A percentile compares a stretch with the other conserved stretches of the same genome.
Conservation (phyloP, 23 tunicate genomes). For the Halocynthia roretzi region DNA sequence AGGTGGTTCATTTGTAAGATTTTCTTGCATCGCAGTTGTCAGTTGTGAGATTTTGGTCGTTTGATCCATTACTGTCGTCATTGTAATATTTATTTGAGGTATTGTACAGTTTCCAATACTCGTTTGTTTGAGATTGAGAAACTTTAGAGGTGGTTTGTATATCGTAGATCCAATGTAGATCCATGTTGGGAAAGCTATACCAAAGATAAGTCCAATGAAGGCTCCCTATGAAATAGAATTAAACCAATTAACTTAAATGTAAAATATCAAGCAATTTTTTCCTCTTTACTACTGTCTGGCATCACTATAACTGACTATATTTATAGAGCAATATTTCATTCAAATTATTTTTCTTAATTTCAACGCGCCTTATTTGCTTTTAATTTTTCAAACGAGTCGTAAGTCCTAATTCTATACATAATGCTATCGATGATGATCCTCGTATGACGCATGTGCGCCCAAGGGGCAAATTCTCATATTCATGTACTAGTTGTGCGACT, state of each 20-base stretch:
- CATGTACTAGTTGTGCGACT: too few species aligned
- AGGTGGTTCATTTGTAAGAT: constrained; percentile 14
- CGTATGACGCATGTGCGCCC: too few species aligned
- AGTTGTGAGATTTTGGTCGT: not conserved
- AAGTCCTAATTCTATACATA: too few species aligned
- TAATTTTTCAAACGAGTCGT: constrained; percentile 20
- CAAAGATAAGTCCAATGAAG: constrained; percentile 2
- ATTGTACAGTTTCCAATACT: not conserved
- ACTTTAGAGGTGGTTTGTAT: constrained; percentile 1
- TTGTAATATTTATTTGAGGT: not conserved
- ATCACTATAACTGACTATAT: too few species aligned
- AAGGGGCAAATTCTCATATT: too few species aligned
- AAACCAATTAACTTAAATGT: not conserved
- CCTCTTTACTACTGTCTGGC: too few species aligned
- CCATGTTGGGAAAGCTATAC: constrained; percentile 18
- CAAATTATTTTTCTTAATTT: too few species aligned
- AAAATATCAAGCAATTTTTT: too few species aligned
- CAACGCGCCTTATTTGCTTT: not conserved
- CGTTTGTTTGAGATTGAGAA: not conserved
- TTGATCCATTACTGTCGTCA: constrained; percentile 6
- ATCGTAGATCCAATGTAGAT: constrained; percentile 13
- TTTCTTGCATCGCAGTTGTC: constrained; percentile 7
- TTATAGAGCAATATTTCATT: not conserved
- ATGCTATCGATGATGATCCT: too few species aligned
- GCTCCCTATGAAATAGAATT: constrained; percentile 13